Evolutionary conservation across 2,888 invertebrate species (phyloP).

Genomic region (Cantharis nigra): DNA sequence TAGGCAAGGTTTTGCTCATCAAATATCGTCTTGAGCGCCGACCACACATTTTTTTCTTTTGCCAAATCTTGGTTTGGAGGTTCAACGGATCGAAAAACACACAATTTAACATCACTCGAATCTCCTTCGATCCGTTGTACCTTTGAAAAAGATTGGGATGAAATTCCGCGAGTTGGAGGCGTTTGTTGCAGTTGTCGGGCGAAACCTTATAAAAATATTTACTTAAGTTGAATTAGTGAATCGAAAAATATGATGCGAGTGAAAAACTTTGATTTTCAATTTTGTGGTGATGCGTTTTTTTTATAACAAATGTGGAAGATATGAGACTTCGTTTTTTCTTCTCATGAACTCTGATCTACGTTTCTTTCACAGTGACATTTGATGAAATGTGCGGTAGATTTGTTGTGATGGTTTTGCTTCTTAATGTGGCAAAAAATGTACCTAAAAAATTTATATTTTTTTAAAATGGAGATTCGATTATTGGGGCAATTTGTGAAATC

Average conservation of each 20-base stretch:
- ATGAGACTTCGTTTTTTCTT: not conserved
- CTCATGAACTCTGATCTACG: not conserved
- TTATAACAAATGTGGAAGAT: not conserved
- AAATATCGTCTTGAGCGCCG: not conserved
- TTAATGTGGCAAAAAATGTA: conserved; percentile 13
- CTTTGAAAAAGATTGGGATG: not conserved
- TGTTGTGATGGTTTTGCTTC: conserved; percentile 13
- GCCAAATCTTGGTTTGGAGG: not conserved
- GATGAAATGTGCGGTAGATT: not conserved
- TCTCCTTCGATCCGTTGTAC: not conserved
- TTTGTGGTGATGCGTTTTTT: conserved; percentile 1
- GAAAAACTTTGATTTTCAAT: not conserved
- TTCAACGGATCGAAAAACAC: not conserved
- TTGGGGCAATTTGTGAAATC: conserved; percentile 2
- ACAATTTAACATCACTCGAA: not conserved
- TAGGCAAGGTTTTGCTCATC: not conserved
- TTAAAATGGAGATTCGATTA: not conserved
- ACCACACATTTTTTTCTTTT: not conserved
- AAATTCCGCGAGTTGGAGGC: not conserved
- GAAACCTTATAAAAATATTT: not conserved
- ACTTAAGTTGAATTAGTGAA: conserved; percentile 4
- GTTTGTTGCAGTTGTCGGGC: not conserved
- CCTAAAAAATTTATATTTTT: not conserved
- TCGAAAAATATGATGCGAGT: not conserved
- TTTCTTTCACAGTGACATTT: not conserved